phyloP scores from a whole-genome alignment of 2,113 vertebrate genomes.

The Thunnus thynnus region DNA sequence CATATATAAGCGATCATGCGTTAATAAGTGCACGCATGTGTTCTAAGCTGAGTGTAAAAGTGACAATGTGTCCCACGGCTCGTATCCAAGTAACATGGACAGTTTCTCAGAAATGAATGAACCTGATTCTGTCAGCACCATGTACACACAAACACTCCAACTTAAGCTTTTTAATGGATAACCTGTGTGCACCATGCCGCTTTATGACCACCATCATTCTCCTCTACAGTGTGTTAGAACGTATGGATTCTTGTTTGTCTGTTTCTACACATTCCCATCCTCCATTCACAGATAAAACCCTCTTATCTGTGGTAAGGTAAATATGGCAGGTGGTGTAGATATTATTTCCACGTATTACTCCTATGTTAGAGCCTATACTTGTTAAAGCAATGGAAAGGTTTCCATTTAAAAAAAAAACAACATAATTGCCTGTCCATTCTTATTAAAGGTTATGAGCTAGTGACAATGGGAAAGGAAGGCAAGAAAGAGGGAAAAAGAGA shows the following conservation, averaged over 20 bases:
- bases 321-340: constrained; percentile 31
- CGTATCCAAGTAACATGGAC: constrained; percentile 60
- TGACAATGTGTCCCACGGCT: constrained; percentile 52
- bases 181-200: constrained; percentile 35
- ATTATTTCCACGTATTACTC: constrained; percentile 5
- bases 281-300: constrained; percentile 3
- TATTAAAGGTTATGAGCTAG: constrained; percentile 30
- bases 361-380: constrained; percentile 22
- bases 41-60: constrained; percentile 50
- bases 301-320: constrained; percentile 21
- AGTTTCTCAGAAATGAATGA: constrained; percentile 63
- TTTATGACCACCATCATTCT: constrained; percentile 42
- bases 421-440: constrained; percentile 38
- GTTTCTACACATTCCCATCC: constrained; percentile 14
- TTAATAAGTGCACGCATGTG: constrained; percentile 64
- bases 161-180: constrained; percentile 56
- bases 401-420: constrained; percentile 31
- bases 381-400: constrained; percentile 41
- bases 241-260: constrained; percentile 28
- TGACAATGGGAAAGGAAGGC: not conserved
- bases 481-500: not conserved
- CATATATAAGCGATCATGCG: constrained; percentile 49
- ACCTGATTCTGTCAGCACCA: constrained; percentile 11
- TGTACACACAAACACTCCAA: constrained; percentile 26
- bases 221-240: constrained; percentile 16